These are phyloP conservation scores for Brenthis daphne DNA, from an alignment of 2,888 invertebrate species.

Conservation along the genomic window DNA sequence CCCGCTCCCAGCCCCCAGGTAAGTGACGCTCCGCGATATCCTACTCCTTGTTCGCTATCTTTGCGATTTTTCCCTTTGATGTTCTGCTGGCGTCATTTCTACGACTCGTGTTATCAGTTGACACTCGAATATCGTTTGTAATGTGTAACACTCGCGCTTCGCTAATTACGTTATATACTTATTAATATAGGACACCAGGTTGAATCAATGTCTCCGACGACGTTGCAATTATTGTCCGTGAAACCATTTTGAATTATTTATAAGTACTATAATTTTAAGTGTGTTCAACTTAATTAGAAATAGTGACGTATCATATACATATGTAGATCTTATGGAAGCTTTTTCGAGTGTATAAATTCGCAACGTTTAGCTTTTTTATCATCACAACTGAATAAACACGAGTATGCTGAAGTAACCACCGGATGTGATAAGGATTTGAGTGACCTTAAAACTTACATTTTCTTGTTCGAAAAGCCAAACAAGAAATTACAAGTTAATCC, in stretches of 20 bases:
- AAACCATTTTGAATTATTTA: no score
- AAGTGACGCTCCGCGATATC: constrained; percentile 62
- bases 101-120: constrained; percentile 46
- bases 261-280: no score
- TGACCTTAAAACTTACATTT: constrained; percentile 18
- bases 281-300: no score
- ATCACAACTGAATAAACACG: constrained; percentile 17
- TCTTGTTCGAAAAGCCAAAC: constrained; percentile 1
- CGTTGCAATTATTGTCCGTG: background rate
- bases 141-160: background rate
- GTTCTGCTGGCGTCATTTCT: constrained; percentile 54
- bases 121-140: background rate
- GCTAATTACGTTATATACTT: background rate
- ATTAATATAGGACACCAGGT: background rate
- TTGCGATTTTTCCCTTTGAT: constrained; percentile 47
- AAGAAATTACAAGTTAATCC: background rate
- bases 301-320: background rate
- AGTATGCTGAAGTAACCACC: constrained; percentile 12
- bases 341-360: constrained; percentile 1
- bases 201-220: background rate
- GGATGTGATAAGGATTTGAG: constrained; percentile 21
- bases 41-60: constrained; percentile 31
- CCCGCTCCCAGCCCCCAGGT: constrained; percentile 50
- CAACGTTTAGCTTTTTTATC: background rate
- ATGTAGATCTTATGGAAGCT: background rate